Evolutionary conservation across 1,140 invertebrate species (phyloP).

Genomic region (Adoxophyes honmai): DNA sequence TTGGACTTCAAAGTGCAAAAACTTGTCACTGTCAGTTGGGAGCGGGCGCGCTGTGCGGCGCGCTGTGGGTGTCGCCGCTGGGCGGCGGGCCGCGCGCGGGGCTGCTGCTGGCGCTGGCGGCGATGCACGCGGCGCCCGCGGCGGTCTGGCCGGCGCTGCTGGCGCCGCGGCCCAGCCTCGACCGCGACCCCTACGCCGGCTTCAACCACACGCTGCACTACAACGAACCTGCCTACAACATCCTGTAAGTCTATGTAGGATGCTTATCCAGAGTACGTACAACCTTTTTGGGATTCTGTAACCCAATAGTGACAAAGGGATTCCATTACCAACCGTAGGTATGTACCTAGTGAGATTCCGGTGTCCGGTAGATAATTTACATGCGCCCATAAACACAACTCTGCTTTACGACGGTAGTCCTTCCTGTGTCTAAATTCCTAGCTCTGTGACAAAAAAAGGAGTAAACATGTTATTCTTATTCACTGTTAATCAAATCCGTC

Average conservation of each 20-base stretch:
- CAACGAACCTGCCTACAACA: constrained; percentile 32
- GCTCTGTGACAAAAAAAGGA: no score
- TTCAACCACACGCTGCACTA: constrained; percentile 44
- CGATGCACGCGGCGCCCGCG: constrained; percentile 44
- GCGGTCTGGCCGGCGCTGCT: constrained; percentile 44
- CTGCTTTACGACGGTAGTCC: no score
- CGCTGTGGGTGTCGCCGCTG: constrained; percentile 53
- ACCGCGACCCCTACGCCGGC: constrained; percentile 45
- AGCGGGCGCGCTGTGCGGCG: constrained; percentile 50
- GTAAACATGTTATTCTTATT: no score
- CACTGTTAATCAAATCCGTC: no score
- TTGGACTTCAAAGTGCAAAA: no score
- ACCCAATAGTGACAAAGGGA: no score
- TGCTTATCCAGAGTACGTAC: constrained; percentile 6
- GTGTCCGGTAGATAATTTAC: no score
- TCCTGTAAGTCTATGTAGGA: constrained; percentile 49
- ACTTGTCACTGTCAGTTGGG: constrained; percentile 48
- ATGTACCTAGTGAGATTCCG: no score
- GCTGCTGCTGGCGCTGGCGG: constrained; percentile 42
- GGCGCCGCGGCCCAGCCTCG: constrained; percentile 29
- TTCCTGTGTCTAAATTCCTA: no score
- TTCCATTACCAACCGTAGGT: no score
- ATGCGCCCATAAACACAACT: no score
- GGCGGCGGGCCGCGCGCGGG: constrained; percentile 34
- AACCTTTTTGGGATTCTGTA: no score